Evolutionary conservation across 2,797 vertebrate species (phyloP), one percentile per base, ranked within the genome.

Genomic region (Furcifer pardalis): DNA sequence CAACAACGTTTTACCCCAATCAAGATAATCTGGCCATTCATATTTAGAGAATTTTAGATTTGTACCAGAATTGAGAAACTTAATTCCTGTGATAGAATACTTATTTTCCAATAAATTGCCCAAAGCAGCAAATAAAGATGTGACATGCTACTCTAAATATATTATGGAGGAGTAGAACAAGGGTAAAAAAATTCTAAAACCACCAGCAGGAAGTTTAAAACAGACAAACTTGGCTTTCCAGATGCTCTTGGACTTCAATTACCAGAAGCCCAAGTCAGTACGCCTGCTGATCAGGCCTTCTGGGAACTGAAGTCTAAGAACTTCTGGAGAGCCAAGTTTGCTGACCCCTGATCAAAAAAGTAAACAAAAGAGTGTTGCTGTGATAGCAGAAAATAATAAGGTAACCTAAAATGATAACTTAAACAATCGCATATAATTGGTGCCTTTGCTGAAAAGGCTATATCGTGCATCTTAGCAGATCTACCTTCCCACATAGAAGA

Each of bases 41-140:
- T 81, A 78, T 85, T 80, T 84, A 88, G 78, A 77, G 0, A 0
- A 65, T 84, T 86, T 89, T 72, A 73, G 5, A 56, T 85, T 86
- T 66, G 44, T 88, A 83, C 78, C 74, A 82, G 52, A 19, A 56
- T 56, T 13, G 52, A 56, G 17, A 5, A 56, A 56, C 1, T 17
- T 56, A 56, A 17, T 56, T 4, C 21, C 15, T 19, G 52, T 56
- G 52, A 19, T 21, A 56, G 52, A 56, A 56, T 56, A 7, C 30
- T 4, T 21, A 2, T 59, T 40, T 80, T 59, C 17, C 27, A 37
- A 15, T 15, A 56, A 42, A 42, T 40, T 59, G 21, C 27, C 35
- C 66, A 59, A 81, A 60, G 52, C 49, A 60, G 56, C 27, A 72
- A 59, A 69, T 27, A 69, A 81, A 81, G 25, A 52, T 30, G 8